A percentile compares a stretch with the other conserved stretches of the same genome.
Evolutionary conservation across 1,140 invertebrate genomes (phyloP).

Genomic region (Cataglyphis hispanica): DNA sequence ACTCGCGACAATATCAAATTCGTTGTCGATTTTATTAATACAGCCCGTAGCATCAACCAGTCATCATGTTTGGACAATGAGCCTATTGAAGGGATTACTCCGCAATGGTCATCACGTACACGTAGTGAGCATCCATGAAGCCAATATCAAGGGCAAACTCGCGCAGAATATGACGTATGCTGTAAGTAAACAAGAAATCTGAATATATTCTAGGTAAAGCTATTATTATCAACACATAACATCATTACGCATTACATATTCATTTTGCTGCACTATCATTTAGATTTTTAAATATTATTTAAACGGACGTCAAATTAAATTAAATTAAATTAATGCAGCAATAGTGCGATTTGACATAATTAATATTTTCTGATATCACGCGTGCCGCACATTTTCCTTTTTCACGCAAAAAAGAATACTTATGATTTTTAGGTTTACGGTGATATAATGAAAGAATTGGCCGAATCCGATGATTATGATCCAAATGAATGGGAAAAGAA

Average conservation of each 20-base stretch:
- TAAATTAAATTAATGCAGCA: background rate
- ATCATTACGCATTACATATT: too few species aligned
- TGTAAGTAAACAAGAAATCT: background rate
- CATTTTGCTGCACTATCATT: too few species aligned
- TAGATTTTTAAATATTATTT: too few species aligned
- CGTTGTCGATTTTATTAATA: conserved; percentile 7
- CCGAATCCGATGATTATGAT: background rate
- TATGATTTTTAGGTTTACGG: conserved; percentile 14
- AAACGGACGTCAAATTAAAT: too few species aligned
- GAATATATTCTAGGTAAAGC: background rate
- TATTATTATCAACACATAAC: too few species aligned
- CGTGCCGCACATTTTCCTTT: background rate
- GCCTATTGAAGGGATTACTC: conserved; percentile 8
- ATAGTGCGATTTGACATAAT: background rate
- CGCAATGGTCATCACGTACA: conserved; percentile 30
- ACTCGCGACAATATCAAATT: background rate
- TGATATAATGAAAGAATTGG: background rate
- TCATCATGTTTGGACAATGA: background rate
- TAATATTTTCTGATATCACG: background rate
- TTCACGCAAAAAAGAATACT: background rate
- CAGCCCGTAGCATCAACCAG: background rate
- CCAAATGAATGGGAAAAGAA: background rate
- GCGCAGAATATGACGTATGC: conserved; percentile 2
- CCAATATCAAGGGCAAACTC: background rate
- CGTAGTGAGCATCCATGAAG: background rate